Evolutionary conservation across 2,888 invertebrate species (phyloP), one percentile per base, ranked within the genome.

Genomic region (Scrobipalpa costella): DNA sequence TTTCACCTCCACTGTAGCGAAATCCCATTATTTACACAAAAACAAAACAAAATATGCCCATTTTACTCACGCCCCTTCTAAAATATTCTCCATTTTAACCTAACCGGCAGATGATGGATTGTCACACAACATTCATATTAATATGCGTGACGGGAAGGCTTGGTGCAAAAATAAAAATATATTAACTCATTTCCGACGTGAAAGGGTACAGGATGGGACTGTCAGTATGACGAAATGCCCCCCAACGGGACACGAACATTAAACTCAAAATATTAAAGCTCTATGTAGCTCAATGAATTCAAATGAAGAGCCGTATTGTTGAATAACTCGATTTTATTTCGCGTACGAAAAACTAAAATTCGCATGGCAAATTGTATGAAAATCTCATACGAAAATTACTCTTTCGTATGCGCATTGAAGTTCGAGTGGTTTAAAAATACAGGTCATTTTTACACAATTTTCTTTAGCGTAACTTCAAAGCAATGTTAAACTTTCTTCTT

Each of bases 121-220:
- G 38, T 57, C 57, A 38, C 57, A 36, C 57, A 57, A 57, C 36
- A 57, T 57, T 57, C 13, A 38, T 57, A 57, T 57, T 57, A 57
- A 57, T 57, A 57, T 57, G 57, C 57, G 57, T 6, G 57, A 15
- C 38, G 57, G 17, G 57, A 7, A 57, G 57, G 57, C 15, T 19
- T 57, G n/a, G 38, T 38, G 57, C 17, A 57, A 57, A 55, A 57
- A 57, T 57, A 55, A 55, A 55, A 55, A 55, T 15, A 57, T 57
- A 57, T 57, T 19, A 57, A 57, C 57, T 57, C 57, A 38, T 57
- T 57, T 57, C 57, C 57, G 9, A 0, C 17, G 21, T 57, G 36
- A 57, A 38, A 19, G 38, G 57, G 34, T 55, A 9, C 55, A 33
- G 15, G 33, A 55, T 55, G 55, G 34, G 15, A 33, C 34, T 44